phyloP scores from a whole-genome alignment of 2,888 invertebrate genomes.

The Cremastinae sp. region DNA sequence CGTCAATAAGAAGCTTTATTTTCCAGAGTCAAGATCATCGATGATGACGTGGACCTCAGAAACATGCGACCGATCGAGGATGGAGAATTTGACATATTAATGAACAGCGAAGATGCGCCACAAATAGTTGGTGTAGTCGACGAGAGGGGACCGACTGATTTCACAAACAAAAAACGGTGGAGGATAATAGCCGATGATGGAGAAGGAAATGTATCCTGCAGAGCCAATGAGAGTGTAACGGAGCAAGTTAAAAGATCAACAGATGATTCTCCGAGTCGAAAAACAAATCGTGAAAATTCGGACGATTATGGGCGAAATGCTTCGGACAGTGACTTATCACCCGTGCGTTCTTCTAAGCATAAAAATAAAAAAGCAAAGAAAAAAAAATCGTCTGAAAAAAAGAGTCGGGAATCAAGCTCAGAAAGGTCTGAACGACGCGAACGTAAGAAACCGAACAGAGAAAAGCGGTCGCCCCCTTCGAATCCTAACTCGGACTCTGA shows the following conservation, averaged over 20 bases:
- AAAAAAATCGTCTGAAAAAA: constrained; percentile 24
- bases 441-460: constrained; percentile 61
- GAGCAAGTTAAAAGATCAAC: not conserved
- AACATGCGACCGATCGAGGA: constrained; percentile 84
- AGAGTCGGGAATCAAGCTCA: constrained; percentile 18
- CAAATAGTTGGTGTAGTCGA: constrained; percentile 94
- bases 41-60: constrained; percentile 89
- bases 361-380: constrained; percentile 4
- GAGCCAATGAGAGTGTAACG: constrained; percentile 38
- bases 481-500: constrained; percentile 62
- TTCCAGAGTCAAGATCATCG: constrained; percentile 89
- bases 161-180: constrained; percentile 76
- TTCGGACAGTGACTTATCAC: constrained; percentile 32
- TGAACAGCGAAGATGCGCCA: constrained; percentile 93
- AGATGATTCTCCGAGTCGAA: not conserved
- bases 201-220: constrained; percentile 67
- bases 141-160: constrained; percentile 82
- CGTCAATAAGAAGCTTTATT: constrained; percentile 3
- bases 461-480: not conserved
- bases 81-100: constrained; percentile 85
- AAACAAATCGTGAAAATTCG: constrained; percentile 10
- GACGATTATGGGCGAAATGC: not conserved
- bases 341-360: not conserved
- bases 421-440: constrained; percentile 69
- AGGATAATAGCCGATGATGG: constrained; percentile 77